A percentile compares a stretch with the other conserved stretches of the same genome.
phyloP scores from a whole-genome alignment of 2,113 vertebrate genomes.

The Galeopterus variegatus region DNA sequence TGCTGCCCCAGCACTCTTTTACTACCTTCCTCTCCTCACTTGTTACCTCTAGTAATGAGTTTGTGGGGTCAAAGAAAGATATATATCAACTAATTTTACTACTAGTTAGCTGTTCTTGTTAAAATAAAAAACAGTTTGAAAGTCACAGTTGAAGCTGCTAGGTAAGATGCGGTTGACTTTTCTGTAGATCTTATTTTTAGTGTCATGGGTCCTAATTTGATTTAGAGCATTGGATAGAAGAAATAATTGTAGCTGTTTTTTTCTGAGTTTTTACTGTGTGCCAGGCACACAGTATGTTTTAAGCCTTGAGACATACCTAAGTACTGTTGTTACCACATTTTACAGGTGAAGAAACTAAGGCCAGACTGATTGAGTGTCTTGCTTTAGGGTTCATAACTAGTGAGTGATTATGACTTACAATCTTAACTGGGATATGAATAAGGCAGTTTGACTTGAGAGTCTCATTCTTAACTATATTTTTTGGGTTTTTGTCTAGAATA shows the following conservation, averaged over 20 bases:
- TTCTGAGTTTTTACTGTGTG: background rate
- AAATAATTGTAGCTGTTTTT: background rate
- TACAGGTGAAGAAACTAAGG: slow-evolving; percentile 47
- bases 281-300: no score
- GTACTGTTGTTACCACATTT: slow-evolving; percentile 8
- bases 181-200: background rate
- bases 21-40: background rate
- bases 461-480: background rate
- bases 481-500: background rate
- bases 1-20: no score
- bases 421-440: background rate
- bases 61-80: background rate
- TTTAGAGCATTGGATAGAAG: background rate
- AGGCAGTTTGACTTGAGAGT: background rate
- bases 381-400: background rate
- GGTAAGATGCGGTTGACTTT: background rate
- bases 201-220: background rate
- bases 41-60: background rate
- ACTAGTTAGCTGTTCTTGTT: background rate
- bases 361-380: background rate
- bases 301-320: background rate
- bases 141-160: background rate
- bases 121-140: background rate
- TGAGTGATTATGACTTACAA: background rate
- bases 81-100: background rate